phyloP scores from a whole-genome alignment of 2,888 invertebrate genomes.

The Bhutanitis thaidina region DNA sequence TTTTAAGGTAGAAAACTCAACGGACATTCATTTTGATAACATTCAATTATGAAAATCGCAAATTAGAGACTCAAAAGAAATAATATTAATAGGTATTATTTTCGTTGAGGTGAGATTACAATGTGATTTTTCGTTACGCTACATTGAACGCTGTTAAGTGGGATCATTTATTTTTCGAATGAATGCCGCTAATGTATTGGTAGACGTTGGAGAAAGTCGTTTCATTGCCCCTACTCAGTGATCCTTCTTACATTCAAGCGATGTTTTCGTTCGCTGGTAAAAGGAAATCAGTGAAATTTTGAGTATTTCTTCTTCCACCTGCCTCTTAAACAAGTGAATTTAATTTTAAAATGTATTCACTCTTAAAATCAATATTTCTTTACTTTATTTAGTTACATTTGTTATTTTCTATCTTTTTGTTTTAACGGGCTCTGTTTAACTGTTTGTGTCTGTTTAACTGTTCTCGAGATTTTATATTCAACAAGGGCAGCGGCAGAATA shows the following conservation, averaged over 20 bases:
- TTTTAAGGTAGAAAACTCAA: constrained; percentile 37
- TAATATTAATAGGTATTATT: constrained; percentile 25
- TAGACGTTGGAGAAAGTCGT: constrained; percentile 31
- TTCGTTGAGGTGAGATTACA: constrained; percentile 31
- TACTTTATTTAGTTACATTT: no score
- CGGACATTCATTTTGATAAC: constrained; percentile 50
- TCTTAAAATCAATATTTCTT: no score
- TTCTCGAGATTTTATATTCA: no score
- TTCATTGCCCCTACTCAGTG: constrained; percentile 14
- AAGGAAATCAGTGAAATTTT: constrained; percentile 11
- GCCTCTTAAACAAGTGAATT: no score
- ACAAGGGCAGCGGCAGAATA: no score
- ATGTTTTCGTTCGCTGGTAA: constrained; percentile 15
- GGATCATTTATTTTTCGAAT: constrained; percentile 46
- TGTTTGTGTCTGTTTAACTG: no score
- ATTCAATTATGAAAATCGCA: constrained; percentile 56
- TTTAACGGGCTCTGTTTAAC: no score
- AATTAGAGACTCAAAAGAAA: constrained; percentile 38
- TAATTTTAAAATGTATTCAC: no score
- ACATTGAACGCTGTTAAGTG: constrained; percentile 39
- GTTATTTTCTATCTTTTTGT: no score
- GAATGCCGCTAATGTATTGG: constrained; percentile 33
- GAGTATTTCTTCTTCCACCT: no score
- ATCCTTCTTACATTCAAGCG: constrained; percentile 15
- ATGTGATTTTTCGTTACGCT: constrained; percentile 39